Conservation (phyloP, 2,113 vertebrate genomes). For the Piprites chloris region DNA sequence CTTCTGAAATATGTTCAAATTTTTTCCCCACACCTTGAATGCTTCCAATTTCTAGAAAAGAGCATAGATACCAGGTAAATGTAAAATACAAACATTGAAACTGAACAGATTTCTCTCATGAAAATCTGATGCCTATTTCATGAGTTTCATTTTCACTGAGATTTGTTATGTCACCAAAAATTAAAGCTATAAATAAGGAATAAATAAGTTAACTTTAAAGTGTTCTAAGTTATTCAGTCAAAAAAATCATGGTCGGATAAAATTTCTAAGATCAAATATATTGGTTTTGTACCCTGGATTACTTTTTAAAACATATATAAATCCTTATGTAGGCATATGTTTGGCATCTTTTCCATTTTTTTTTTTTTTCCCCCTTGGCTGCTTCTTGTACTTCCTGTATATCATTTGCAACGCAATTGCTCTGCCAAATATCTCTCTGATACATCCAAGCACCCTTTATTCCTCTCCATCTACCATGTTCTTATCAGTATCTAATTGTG, state of each 20-base stretch:
- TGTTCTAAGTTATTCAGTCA: neutral
- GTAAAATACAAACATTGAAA: neutral
- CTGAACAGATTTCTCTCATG: neutral
- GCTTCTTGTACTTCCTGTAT: neutral
- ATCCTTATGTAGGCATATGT: neutral
- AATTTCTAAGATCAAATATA: neutral
- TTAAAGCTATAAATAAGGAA: neutral
- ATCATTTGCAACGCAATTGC: neutral
- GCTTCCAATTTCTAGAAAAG: neutral
- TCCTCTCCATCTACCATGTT: neutral
- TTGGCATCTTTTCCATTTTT: neutral
- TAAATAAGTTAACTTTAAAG: neutral
- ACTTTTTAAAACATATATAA: neutral
- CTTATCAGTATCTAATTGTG: neutral
- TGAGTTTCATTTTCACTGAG: neutral
- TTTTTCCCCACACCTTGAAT: neutral
- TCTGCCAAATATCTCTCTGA: neutral
- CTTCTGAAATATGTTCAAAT: neutral
- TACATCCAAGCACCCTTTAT: neutral
- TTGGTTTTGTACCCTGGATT: neutral
- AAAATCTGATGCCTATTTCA: neutral
- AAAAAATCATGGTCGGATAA: neutral
- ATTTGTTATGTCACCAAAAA: neutral
- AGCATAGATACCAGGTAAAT: neutral
- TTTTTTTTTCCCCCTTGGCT: neutral